Percentiles rank a stretch among this genome's conserved stretches.
phyloP scores from a whole-genome alignment of 2,113 vertebrate species.

The Crotophaga sulcirostris region DNA sequence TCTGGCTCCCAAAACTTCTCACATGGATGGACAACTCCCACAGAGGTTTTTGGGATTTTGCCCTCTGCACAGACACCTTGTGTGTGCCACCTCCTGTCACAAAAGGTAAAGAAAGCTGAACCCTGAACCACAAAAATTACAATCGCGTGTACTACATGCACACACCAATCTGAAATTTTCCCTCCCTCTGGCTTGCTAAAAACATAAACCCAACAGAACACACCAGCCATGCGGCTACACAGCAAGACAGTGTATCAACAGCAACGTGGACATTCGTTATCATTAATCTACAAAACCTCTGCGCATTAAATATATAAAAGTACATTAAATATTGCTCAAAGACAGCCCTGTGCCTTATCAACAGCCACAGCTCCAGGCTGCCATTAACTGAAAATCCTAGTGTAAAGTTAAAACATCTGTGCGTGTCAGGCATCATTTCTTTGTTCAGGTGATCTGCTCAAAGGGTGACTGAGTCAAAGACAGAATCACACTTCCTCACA shows the following conservation, averaged over 20 bases:
- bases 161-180: not conserved
- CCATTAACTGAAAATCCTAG: not conserved
- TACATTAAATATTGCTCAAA: not conserved
- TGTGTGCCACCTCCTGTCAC: not conserved
- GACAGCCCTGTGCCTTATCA: not conserved
- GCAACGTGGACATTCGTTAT: rapidly evolving
- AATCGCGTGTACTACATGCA: rapidly evolving
- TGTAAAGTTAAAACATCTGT: rapidly evolving
- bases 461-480: not conserved
- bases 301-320: not conserved
- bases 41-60: not conserved
- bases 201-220: not conserved
- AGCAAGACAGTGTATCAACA: rapidly evolving
- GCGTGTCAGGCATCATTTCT: rapidly evolving
- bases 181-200: not conserved
- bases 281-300: not conserved
- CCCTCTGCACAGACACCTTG: not conserved
- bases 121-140: not conserved
- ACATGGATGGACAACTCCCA: not conserved
- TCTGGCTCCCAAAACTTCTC: not conserved
- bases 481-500: not conserved
- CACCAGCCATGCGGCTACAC: not conserved
- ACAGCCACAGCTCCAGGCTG: not conserved
- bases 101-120: not conserved
- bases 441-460: not conserved